Evolutionary conservation across 2,113 vertebrate species (phyloP).

Genomic region (Noctilio leporinus): DNA sequence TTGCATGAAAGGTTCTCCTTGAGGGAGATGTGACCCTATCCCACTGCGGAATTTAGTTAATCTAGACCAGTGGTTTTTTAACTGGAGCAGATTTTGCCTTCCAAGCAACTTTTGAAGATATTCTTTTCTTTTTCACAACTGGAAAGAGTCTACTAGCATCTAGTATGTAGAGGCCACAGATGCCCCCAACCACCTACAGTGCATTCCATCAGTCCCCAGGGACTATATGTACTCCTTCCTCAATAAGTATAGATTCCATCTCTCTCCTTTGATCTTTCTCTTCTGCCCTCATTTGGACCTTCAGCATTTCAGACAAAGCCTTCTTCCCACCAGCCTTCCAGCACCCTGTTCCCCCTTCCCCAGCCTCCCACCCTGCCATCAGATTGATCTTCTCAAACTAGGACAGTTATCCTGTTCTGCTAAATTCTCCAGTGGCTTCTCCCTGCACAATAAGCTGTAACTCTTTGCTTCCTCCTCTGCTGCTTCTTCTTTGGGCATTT

Average conservation of each 20-base stretch:
- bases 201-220: background rate
- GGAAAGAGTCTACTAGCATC: background rate
- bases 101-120: background rate
- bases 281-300: background rate
- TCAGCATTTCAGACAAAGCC: background rate
- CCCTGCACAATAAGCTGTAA: background rate
- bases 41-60: background rate
- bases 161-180: background rate
- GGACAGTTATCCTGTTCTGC: background rate
- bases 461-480: background rate
- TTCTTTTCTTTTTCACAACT: background rate
- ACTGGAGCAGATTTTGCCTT: background rate
- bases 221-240: background rate
- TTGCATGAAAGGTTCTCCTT: background rate
- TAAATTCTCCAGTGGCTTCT: background rate
- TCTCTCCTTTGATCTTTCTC: background rate
- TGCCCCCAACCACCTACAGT: background rate
- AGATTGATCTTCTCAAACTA: background rate
- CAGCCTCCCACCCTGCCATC: background rate
- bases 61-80: background rate
- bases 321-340: background rate
- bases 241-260: background rate
- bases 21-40: background rate
- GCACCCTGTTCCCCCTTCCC: background rate
- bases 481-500: background rate